Evolutionary conservation across 1,140 invertebrate genomes (phyloP).

Genomic region (Polypedilum pembai): DNA sequence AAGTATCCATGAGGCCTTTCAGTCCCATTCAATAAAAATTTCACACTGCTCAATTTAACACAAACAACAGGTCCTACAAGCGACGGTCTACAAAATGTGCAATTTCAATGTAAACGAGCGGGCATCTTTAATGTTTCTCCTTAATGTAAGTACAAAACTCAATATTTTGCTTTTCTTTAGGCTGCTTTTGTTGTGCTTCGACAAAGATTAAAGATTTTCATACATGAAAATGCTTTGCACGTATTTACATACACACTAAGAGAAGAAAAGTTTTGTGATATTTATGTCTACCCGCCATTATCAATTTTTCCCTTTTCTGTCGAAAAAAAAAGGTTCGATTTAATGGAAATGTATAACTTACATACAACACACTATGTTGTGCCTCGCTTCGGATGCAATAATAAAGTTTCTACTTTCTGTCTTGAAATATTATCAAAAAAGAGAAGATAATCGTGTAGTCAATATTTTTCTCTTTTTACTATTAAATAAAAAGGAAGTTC

Average conservation of each 20-base stretch:
- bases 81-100: constrained; percentile 7
- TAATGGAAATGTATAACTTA: not conserved
- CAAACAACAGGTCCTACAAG: not conserved
- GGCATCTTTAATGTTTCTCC: constrained; percentile 12
- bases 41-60: too few species aligned
- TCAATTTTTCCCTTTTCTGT: constrained; percentile 4
- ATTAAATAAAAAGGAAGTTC: too few species aligned
- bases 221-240: not conserved
- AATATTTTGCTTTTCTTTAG: not conserved
- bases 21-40: too few species aligned
- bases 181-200: not conserved
- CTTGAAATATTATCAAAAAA: too few species aligned
- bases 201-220: not conserved
- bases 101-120: not conserved
- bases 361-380: too few species aligned
- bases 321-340: not conserved
- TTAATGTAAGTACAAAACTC: constrained; percentile 25
- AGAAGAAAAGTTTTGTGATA: not conserved
- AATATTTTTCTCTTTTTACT: too few species aligned
- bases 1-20: too few species aligned
- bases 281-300: constrained; percentile 16
- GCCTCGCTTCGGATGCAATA: too few species aligned
- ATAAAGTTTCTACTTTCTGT: too few species aligned
- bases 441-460: too few species aligned
- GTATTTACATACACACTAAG: not conserved